phyloP scores from a whole-genome alignment of 2,113 vertebrate species.

The Nibea albiflora region DNA sequence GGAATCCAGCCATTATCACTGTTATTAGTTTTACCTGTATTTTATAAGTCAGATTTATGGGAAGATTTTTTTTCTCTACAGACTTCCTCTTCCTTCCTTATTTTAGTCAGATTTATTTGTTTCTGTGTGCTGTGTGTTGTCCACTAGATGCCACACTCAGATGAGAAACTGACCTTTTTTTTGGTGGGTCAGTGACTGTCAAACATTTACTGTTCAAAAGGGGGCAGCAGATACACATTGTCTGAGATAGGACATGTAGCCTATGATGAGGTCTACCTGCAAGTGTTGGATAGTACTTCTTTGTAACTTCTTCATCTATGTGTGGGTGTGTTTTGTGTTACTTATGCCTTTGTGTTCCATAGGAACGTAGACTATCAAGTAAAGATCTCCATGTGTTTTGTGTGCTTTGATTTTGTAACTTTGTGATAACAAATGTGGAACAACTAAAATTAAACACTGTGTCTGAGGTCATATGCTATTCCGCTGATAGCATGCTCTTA shows the following conservation, averaged over 20 bases:
- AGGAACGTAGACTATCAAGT: too few species aligned
- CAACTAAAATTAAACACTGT: background rate
- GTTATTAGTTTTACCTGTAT: background rate
- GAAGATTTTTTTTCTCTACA: background rate
- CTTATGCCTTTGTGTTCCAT: too few species aligned
- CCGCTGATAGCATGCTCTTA: background rate
- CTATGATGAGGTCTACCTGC: background rate
- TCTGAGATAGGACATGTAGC: background rate
- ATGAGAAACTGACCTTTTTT: slow-evolving; percentile 56
- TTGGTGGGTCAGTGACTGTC: background rate
- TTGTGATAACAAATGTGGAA: background rate
- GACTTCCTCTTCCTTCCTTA: background rate
- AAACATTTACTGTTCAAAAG: slow-evolving; percentile 37
- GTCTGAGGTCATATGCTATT: background rate
- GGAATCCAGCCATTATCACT: background rate
- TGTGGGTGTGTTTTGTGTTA: background rate
- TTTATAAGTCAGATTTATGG: background rate
- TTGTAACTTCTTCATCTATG: background rate
- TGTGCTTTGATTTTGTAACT: background rate
- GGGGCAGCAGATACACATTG: slow-evolving; percentile 61
- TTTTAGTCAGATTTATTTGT: background rate
- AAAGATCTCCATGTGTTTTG: background rate
- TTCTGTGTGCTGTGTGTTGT: slow-evolving; percentile 51
- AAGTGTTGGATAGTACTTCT: background rate
- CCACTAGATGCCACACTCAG: slow-evolving; percentile 90